Base-by-base conservation (phyloP, 2,797 vertebrate species). In the Pelodytes ibericus region DNA sequence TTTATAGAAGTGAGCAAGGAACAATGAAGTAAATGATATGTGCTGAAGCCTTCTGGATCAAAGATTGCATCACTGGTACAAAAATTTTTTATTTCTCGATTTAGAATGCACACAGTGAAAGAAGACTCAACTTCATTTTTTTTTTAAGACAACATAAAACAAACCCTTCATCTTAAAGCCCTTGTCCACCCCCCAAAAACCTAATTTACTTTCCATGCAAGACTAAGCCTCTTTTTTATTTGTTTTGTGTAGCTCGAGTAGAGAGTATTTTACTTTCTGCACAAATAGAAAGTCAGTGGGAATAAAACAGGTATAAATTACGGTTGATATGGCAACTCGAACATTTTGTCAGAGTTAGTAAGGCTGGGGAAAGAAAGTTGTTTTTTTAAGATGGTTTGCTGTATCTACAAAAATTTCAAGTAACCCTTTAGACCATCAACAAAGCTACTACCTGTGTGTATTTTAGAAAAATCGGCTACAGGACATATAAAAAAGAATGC, bases 71-170 rank as follows among this genome's bases (percentile, higher is more conserved):
- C 31, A 57, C 33, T 18, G 63, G 20, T 56, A 61, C 39, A 83
- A 81, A 82, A 83, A 74, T 82, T 79, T 63, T 68, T 53, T 79
- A 69, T 68, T 82, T 84, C 85, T 84, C 77, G 60, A 59, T 83
- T 67, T 58, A 58, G 79, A 47, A 84, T 81, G 76, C 79, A 79
- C 29, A 15, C 58, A 65, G 22, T 0, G 5, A 82, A 61, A 66
- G 80, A 85, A 83, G 67, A 71, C 79, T 84, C 82, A 25, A 80
- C 59, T 76, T 83, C 80, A 82, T 81, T 85, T 66, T 80, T 81
- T 85, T 66, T 80, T 85, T 84, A 84, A 80, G 81, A 80, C 70
- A 82, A 83, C 41, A 29, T 73, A 78, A 83, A 81, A 87, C 77
- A 79, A 18, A 15, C 58, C 71, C 79, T 82, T 82, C 82, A 20